phyloP scores from a whole-genome alignment of 2,113 vertebrate genomes.

The Platycercus adscitus region DNA sequence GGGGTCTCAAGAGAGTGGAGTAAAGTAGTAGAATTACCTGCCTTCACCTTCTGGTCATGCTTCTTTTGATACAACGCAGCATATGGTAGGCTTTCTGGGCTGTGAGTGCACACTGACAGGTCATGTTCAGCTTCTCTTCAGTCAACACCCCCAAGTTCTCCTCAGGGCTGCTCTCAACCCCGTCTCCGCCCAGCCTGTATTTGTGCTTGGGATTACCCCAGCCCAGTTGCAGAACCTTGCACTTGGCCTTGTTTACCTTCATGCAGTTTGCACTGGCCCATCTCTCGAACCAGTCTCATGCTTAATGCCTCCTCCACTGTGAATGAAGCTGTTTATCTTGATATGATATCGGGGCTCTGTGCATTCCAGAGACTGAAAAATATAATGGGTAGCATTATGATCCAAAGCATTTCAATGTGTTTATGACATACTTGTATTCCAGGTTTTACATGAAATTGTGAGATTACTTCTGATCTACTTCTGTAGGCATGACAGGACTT shows the following conservation, averaged over 20 bases:
- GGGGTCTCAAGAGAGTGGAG: neutral
- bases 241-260: neutral
- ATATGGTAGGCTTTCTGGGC: neutral
- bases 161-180: neutral
- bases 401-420: rapidly evolving
- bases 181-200: neutral
- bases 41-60: neutral
- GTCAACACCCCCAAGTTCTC: neutral
- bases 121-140: neutral
- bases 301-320: neutral
- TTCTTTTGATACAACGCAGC: neutral
- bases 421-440: neutral
- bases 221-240: neutral
- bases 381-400: neutral
- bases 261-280: neutral
- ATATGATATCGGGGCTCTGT: neutral
- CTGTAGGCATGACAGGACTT: neutral
- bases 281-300: neutral
- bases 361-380: neutral
- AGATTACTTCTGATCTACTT: neutral
- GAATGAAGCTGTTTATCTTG: neutral
- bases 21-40: neutral
- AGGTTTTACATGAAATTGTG: neutral
- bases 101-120: neutral
- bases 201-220: neutral